Conservation (phyloP, 2,797 vertebrate species). For the Chrosomus eos region DNA sequence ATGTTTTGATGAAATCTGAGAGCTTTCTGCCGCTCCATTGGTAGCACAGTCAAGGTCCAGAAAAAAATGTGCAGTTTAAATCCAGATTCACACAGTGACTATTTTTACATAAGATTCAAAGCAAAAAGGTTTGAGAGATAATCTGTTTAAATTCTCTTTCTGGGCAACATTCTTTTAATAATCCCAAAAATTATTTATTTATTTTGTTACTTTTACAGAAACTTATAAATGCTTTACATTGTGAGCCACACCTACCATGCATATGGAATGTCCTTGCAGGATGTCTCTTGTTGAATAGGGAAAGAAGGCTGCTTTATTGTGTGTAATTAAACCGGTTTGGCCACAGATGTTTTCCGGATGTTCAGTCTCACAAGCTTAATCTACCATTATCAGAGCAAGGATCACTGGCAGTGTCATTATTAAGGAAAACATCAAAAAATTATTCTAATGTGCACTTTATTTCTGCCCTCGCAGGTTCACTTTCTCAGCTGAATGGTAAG, state of each 20-base stretch:
- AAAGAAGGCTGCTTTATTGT: neutral
- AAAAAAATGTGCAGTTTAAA: neutral
- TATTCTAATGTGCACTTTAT: neutral
- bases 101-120: neutral
- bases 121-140: neutral
- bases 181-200: neutral
- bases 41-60: no score
- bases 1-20: no score
- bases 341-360: neutral
- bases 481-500: slow-evolving; percentile 48
- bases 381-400: neutral
- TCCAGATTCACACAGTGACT: neutral
- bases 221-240: neutral
- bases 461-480: slow-evolving; percentile 40
- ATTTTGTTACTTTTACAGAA: neutral
- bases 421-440: neutral
- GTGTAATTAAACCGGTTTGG: neutral
- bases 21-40: no score
- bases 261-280: neutral
- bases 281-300: neutral
- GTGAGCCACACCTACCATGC: neutral
- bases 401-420: neutral
- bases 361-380: neutral
- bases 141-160: neutral
- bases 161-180: neutral